Base-by-base conservation (phyloP, 2,888 invertebrate genomes). In the Ceraclea dissimilis region DNA sequence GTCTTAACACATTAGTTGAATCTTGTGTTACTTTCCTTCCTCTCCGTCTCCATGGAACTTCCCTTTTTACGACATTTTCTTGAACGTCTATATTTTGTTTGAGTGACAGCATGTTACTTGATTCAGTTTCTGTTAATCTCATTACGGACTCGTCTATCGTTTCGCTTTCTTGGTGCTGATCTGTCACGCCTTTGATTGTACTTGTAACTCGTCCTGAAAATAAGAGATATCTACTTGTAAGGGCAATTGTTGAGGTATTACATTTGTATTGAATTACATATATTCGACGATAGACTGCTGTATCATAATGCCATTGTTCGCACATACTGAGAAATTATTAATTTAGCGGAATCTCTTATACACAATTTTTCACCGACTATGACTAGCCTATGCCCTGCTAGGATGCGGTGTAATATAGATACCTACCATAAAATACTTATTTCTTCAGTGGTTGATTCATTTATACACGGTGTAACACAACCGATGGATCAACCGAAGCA, bases 21-120 rank as follows among this genome's bases (percentile, higher is more conserved):
- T 43, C 43, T 8, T 2, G 5, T 8, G 43, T 43, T 43, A 16
- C 43, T 4, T 5, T 13, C 5, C 43, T 13, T 8, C 43, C 31
- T 20, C 60, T 20, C 33, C 52, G 50, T 50, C 61, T 59, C 61
- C 61, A 61, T 11, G 61, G 59, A 10, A 57, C 59, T 49, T 51
- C 19, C 21, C 55, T 49, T 17, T 48, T 49, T 11, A 11, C 16
- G 2, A 39, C 11, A 39, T 51, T 57, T 39, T 59, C 59, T 16
- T 52, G 52, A 10, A 51, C 49, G 34, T 52, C 47, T 0, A 16
- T n/a, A 8, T 49, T 44, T 18, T 51, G 51, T 21, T 58, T 59
- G 2, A 61, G 17, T 17, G 59, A 59, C 18, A 61, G 19, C 6
- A 59, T 57, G 44, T 59, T 61, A 44, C 55, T 61, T 1, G 52